Base-by-base conservation (phyloP, 30 jellyfish, hydroid and myxozoan species). In the Catostylus mosaicus region DNA sequence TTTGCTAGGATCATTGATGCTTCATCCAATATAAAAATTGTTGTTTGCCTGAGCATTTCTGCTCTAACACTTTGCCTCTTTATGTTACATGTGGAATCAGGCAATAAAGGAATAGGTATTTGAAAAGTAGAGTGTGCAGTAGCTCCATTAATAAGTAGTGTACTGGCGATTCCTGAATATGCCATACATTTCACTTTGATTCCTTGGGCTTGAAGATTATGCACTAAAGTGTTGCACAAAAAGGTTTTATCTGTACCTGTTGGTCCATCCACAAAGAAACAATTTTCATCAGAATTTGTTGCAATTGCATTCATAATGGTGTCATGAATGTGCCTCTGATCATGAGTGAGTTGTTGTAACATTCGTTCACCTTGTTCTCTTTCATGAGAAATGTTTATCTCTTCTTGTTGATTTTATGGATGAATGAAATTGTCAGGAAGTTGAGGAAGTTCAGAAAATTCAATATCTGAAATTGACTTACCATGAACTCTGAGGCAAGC, bases 401-500 rank as follows among this genome's bases (percentile, higher is more conserved):
- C 54, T 43, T 43, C 54, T 6, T 6, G 8, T 16, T 43, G 8
- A 43, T 43, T 43, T 16, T 43, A 16, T 43, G 54, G 54, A 43
- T 43, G 54, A 16, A 43, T 43, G 16, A 43, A 43, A 43, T 43
- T 43, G 54, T 43, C 54, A 6, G 54, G 54, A 43, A 43, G 16
- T n/a, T n/a, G n/a, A n/a, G n/a, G n/a, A n/a, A n/a, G n/a, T n/a
- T n/a, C n/a, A n/a, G n/a, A n/a, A n/a, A n/a, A n/a, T n/a, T n/a
- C n/a, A n/a, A n/a, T n/a, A n/a, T n/a, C n/a, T n/a, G n/a, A n/a
- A n/a, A n/a, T 16, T 43, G 54, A 43, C 54, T 43, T 43, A 43
- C 54, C 54, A 43, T 43, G 54, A 43, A 6, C 54, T 16, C 54
- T 16, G 16, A 74, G 81, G 77, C 74, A 40, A 8, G 77, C 12